Conservation (phyloP, 2,113 vertebrate genomes). For the Scolopax mira region DNA sequence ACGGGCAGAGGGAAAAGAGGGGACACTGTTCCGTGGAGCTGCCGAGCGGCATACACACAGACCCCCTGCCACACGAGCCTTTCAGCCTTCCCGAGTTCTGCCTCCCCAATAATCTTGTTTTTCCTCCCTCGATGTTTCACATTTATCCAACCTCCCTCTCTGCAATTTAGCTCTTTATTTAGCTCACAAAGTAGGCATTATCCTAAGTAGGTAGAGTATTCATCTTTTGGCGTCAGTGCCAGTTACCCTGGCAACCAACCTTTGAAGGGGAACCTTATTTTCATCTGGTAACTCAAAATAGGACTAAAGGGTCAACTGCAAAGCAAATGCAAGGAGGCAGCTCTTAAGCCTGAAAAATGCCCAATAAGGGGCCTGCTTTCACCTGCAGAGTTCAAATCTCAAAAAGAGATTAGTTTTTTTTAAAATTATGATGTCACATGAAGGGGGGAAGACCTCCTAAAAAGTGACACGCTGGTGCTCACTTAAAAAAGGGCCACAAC, state of each 20-base stretch:
- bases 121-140: slow-evolving; percentile 67
- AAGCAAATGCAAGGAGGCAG: slow-evolving; percentile 44
- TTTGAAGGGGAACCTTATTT: slow-evolving; percentile 75
- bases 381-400: slow-evolving; percentile 26
- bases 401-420: background rate
- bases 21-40: background rate
- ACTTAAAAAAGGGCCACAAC: background rate
- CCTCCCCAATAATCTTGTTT: slow-evolving; percentile 31
- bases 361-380: slow-evolving; percentile 42
- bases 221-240: slow-evolving; percentile 70
- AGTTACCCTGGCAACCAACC: slow-evolving; percentile 78
- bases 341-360: slow-evolving; percentile 39
- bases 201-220: slow-evolving; percentile 77
- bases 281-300: slow-evolving; percentile 69
- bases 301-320: slow-evolving; percentile 69
- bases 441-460: background rate
- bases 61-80: background rate
- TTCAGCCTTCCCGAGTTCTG: slow-evolving; percentile 33
- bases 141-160: slow-evolving; percentile 68
- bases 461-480: background rate
- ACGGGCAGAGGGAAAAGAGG: background rate
- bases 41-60: background rate
- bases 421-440: background rate
- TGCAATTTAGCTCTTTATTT: slow-evolving; percentile 80
- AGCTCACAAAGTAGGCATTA: slow-evolving; percentile 80